These are phyloP conservation scores for Eonycteris spelaea DNA, from an alignment of 2,113 vertebrate genomes.

Conservation along the genomic window DNA sequence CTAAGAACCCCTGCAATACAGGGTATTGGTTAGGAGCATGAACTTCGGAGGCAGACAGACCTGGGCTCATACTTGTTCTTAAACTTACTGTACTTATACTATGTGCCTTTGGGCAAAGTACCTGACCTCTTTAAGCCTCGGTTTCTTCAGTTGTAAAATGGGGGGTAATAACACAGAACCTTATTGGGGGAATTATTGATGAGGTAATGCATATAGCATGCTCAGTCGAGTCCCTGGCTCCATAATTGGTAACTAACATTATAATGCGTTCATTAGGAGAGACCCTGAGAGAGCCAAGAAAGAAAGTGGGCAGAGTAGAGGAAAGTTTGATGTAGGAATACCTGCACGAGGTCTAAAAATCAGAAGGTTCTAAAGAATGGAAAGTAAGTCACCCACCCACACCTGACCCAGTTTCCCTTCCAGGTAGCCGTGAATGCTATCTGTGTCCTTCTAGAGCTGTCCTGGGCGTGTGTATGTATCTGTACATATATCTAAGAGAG, in stretches of 20 bases:
- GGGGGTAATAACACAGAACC: neutral
- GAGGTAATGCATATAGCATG: neutral
- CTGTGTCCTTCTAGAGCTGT: neutral
- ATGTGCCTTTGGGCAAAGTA: neutral
- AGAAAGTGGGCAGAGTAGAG: neutral
- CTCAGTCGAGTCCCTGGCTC: neutral
- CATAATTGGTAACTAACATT: neutral
- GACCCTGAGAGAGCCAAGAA: neutral
- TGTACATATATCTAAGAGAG: fast-evolving
- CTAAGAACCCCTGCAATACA: neutral
- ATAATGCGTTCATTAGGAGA: neutral
- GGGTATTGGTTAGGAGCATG: neutral
- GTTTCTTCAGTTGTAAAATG: neutral
- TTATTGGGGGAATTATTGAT: neutral
- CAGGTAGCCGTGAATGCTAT: neutral
- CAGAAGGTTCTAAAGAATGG: neutral
- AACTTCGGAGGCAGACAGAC: neutral
- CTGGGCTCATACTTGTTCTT: neutral
- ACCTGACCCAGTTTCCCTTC: neutral
- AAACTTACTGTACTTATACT: neutral
- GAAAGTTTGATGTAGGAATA: neutral
- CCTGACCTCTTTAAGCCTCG: neutral
- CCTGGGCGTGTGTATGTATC: neutral
- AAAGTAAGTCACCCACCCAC: neutral
- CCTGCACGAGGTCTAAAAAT: neutral